These are phyloP conservation scores for Muscidifurax raptorellus DNA, from an alignment of 1,140 invertebrate species.

Conservation along the genomic window DNA sequence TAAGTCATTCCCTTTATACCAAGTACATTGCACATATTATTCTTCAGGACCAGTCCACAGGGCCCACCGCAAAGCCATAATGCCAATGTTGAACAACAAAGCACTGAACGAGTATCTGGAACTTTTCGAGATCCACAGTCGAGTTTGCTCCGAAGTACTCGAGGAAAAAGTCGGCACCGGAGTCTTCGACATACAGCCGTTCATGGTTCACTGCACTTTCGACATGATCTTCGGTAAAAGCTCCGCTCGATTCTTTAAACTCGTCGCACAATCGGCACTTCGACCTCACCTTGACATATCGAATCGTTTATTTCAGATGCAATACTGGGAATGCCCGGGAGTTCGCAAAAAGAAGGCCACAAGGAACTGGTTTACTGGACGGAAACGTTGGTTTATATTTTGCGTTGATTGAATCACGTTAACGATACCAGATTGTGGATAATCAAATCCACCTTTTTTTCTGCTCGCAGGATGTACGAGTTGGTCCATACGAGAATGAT, in stretches of 20 bases:
- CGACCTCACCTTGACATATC: neutral
- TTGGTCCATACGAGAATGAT: constrained; percentile 75
- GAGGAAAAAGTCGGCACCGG: constrained; percentile 49
- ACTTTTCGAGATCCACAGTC: constrained; percentile 11
- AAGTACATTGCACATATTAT: neutral
- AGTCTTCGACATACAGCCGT: constrained; percentile 64
- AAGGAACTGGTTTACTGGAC: constrained; percentile 54
- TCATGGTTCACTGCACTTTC: constrained; percentile 59
- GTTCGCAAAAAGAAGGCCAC: constrained; percentile 48
- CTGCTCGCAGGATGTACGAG: constrained; percentile 67
- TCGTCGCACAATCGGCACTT: neutral
- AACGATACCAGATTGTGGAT: neutral
- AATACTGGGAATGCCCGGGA: constrained; percentile 52
- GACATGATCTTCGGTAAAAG: constrained; percentile 63
- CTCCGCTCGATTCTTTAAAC: neutral
- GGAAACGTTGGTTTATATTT: constrained; percentile 45
- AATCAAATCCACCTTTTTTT: constrained; percentile 43
- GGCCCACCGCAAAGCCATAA: constrained; percentile 24
- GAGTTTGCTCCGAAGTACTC: constrained; percentile 43
- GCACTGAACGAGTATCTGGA: constrained; percentile 11
- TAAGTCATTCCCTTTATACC: neutral
- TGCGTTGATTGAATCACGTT: neutral
- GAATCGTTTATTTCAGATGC: constrained; percentile 48
- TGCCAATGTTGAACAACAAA: constrained; percentile 32
- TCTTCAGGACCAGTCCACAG: neutral